These are phyloP conservation scores for Nylanderia fulva DNA, from an alignment of 1,140 invertebrate species.

Conservation along the genomic window DNA sequence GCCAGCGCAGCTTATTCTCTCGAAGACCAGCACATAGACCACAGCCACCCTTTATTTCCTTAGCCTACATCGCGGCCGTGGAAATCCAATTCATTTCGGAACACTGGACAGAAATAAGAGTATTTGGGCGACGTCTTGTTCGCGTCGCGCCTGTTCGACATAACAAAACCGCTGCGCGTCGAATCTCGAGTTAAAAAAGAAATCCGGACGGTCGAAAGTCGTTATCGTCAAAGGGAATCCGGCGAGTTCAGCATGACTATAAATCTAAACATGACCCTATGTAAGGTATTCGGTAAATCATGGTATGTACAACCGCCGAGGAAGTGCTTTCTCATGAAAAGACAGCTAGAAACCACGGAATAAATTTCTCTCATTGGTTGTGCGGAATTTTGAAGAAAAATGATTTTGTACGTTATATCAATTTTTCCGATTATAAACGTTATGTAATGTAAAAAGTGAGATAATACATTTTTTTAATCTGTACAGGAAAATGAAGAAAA, in stretches of 20 bases:
- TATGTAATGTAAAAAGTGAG: not conserved
- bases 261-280: conserved; percentile 6
- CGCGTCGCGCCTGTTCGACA: not conserved
- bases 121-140: conserved; percentile 24
- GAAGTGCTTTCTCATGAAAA: conserved; percentile 23
- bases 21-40: conserved; percentile 38
- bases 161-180: conserved; percentile 6
- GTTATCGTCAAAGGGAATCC: conserved; percentile 5
- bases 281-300: conserved; percentile 7
- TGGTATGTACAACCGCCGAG: conserved; percentile 9
- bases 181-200: conserved; percentile 25
- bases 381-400: conserved; percentile 7
- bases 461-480: not conserved
- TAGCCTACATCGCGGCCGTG: conserved; percentile 61
- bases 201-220: conserved; percentile 34
- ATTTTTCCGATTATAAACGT: not conserved
- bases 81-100: conserved; percentile 67
- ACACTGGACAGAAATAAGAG: conserved; percentile 63
- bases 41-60: conserved; percentile 30
- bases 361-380: conserved; percentile 34
- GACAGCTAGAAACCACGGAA: conserved; percentile 9
- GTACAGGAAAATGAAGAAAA: not conserved
- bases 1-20: conserved; percentile 24
- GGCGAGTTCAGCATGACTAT: conserved; percentile 12
- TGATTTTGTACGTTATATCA: not conserved